Percentiles rank a stretch among this genome's conserved stretches.
These are phyloP conservation scores for Myocastor coypus DNA, from an alignment of 2,113 vertebrate genomes.

Conservation along the genomic window DNA sequence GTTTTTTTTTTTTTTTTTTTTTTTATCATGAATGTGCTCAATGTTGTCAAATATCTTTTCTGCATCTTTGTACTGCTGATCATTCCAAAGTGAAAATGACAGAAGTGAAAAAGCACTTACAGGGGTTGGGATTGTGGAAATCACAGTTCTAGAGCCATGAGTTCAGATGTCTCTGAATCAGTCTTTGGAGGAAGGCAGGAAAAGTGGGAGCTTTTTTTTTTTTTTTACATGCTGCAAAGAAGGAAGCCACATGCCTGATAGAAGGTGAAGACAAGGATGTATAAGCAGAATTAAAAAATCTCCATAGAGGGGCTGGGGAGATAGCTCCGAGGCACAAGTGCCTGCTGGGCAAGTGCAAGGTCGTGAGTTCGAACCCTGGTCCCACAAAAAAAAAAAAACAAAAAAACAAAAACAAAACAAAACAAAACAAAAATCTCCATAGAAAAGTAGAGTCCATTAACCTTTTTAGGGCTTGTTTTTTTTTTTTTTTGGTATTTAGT, in stretches of 20 bases:
- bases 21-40: neutral
- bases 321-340: no score
- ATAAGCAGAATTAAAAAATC: neutral
- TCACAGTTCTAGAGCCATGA: neutral
- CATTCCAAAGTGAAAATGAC: neutral
- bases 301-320: no score
- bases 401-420: no score
- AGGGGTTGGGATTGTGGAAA: neutral
- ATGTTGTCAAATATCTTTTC: neutral
- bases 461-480: no score
- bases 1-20: neutral
- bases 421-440: neutral
- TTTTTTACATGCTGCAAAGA: neutral
- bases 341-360: no score
- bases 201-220: neutral
- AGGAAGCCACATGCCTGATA: neutral
- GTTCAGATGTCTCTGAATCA: neutral
- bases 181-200: neutral
- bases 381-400: no score
- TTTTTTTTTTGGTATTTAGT: no score
- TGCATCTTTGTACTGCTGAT: neutral
- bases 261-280: neutral
- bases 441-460: neutral
- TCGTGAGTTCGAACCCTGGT: no score
- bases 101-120: neutral